phyloP scores from a whole-genome alignment of 2,113 vertebrate species.

The Cettia cetti region DNA sequence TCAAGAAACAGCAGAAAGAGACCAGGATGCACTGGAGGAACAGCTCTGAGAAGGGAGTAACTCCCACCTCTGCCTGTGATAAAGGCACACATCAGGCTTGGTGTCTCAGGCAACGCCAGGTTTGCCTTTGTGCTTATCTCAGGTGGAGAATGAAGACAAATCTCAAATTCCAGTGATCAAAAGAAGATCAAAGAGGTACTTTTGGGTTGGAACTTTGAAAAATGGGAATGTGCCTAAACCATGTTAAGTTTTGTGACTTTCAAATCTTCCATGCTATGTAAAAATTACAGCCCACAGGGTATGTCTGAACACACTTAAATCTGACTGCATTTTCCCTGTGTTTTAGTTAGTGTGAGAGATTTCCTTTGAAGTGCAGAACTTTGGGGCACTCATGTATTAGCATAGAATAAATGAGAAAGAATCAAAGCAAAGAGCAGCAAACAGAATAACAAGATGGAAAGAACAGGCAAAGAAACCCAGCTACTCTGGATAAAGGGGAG shows the following conservation, averaged over 20 bases:
- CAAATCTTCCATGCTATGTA: background rate
- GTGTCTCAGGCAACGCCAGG: background rate
- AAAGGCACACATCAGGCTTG: background rate
- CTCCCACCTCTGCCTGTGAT: background rate
- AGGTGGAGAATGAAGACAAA: background rate
- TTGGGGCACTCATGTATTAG: background rate
- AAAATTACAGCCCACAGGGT: slow-evolving; percentile 22
- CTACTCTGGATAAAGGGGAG: background rate
- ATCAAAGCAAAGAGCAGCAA: background rate
- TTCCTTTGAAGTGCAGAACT: background rate
- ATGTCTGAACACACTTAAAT: background rate
- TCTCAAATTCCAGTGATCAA: background rate
- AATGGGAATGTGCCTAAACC: background rate
- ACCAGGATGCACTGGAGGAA: background rate
- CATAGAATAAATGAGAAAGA: slow-evolving; percentile 18
- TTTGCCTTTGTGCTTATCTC: background rate
- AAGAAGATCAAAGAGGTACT: slow-evolving; percentile 41
- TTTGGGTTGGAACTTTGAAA: background rate
- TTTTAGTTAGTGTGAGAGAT: background rate
- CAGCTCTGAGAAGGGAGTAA: background rate
- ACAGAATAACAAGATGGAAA: background rate
- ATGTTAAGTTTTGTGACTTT: background rate
- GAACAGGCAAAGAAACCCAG: background rate
- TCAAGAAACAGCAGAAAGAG: background rate
- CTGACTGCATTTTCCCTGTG: background rate